Conservation (phyloP, 2,888 invertebrate genomes). For the Deilephila elpenor region DNA sequence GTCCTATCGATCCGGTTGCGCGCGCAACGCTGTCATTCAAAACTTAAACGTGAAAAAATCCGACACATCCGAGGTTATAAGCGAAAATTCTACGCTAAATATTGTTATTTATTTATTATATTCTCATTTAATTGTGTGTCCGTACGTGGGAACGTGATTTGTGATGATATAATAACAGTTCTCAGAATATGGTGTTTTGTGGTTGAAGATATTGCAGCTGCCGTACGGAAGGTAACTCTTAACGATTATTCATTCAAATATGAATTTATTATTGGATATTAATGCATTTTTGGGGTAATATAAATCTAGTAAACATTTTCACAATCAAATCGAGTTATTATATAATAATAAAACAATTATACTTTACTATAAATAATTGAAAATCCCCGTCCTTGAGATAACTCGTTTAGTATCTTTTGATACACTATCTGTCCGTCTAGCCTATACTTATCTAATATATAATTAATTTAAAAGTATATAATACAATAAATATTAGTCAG, state of each 20-base stretch:
- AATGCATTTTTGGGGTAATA: neutral
- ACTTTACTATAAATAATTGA: too few relatives aligned
- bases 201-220: conserved; percentile 8
- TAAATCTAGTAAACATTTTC: too few relatives aligned
- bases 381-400: too few relatives aligned
- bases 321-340: too few relatives aligned
- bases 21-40: conserved; percentile 70
- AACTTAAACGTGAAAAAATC: conserved; percentile 62
- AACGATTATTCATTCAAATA: conserved; percentile 1
- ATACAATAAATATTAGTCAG: too few relatives aligned
- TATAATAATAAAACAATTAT: too few relatives aligned
- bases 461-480: too few relatives aligned
- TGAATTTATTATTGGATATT: neutral
- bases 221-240: conserved; percentile 2
- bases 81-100: conserved; percentile 11
- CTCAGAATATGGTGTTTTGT: neutral
- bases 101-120: conserved; percentile 21
- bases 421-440: too few relatives aligned
- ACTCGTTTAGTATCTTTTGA: too few relatives aligned
- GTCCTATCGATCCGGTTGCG: conserved; percentile 70
- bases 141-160: conserved; percentile 29
- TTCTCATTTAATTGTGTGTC: conserved; percentile 14
- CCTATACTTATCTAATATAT: too few relatives aligned
- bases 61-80: conserved; percentile 53
- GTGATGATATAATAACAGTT: neutral